phyloP scores from a whole-genome alignment of 2,888 invertebrate species.

The Aricia artaxerxes region DNA sequence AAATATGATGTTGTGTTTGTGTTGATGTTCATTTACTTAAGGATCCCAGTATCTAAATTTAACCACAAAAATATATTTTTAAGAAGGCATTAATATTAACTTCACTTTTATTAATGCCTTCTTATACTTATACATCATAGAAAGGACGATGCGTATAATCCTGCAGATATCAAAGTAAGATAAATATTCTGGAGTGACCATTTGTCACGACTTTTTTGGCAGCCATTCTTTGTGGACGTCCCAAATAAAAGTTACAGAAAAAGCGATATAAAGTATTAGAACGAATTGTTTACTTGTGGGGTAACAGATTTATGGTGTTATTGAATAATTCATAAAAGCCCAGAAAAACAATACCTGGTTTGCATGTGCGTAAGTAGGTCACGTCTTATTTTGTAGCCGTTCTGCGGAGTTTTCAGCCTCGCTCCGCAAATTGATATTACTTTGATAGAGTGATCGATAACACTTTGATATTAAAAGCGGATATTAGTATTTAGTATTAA shows the following conservation, averaged over 20 bases:
- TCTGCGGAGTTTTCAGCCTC: constrained; percentile 28
- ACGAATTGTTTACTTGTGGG: not conserved
- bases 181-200: not conserved
- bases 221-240: not conserved
- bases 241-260: constrained; percentile 6
- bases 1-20: too few relatives aligned
- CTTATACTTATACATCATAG: not conserved
- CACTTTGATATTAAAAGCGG: constrained; percentile 21
- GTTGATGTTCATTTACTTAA: too few relatives aligned
- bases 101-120: too few relatives aligned
- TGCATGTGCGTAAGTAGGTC: constrained; percentile 11
- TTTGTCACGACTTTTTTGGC: constrained; percentile 3
- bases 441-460: constrained; percentile 64
- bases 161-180: not conserved
- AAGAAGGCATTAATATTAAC: too few relatives aligned
- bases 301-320: not conserved
- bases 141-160: constrained; percentile 2
- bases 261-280: not conserved
- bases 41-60: too few relatives aligned
- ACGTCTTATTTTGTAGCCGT: constrained; percentile 16
- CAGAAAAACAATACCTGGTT: constrained; percentile 1
- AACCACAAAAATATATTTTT: too few relatives aligned
- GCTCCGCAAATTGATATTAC: constrained; percentile 42
- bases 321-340: constrained; percentile 2
- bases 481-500: not conserved